phyloP scores from a whole-genome alignment of 2,888 invertebrate species.

The Mythimna lalbum region DNA sequence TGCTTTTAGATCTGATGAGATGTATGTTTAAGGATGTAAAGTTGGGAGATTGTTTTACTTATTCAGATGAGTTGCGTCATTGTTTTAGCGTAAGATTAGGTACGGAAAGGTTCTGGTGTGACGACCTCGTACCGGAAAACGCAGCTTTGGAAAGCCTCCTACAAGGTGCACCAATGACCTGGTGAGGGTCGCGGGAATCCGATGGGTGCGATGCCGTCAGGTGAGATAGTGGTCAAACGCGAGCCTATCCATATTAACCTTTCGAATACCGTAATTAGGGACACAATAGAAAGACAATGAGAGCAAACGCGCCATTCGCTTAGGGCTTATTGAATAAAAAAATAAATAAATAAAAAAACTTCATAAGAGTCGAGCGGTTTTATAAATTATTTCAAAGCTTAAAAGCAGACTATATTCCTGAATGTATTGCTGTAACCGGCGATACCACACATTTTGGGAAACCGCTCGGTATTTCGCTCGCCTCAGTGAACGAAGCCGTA shows the following conservation, averaged over 20 bases:
- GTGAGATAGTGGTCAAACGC: too few species aligned
- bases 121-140: too few species aligned
- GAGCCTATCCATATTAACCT: too few species aligned
- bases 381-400: constrained; percentile 9
- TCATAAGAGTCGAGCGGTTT: neutral
- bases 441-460: constrained; percentile 1
- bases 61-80: neutral
- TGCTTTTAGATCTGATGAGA: constrained; percentile 16
- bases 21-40: constrained; percentile 3
- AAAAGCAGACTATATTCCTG: neutral
- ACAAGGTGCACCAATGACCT: too few species aligned
- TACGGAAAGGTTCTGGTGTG: too few species aligned
- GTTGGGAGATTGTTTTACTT: constrained; percentile 6
- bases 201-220: too few species aligned
- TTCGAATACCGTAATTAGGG: too few species aligned
- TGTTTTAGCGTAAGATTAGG: neutral
- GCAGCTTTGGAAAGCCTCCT: too few species aligned
- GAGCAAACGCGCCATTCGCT: too few species aligned
- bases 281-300: too few species aligned
- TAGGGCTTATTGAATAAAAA: too few species aligned
- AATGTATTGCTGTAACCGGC: neutral
- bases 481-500: constrained; percentile 1
- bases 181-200: too few species aligned
- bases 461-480: constrained; percentile 13
- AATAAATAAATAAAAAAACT: neutral